These are phyloP conservation scores for Aphidius colemani DNA, from an alignment of 2,888 invertebrate species.

Conservation along the genomic window DNA sequence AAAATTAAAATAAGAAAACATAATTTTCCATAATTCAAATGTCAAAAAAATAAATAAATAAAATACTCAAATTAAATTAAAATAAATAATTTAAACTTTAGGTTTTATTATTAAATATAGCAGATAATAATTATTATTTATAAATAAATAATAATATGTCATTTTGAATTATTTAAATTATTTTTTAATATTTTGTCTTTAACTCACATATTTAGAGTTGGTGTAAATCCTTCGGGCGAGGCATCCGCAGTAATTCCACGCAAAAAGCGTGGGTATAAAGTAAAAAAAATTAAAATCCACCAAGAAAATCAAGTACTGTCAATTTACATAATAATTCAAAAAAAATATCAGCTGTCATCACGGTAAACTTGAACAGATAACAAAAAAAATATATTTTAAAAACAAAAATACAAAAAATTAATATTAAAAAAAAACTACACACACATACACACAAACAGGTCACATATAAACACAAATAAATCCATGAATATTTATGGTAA, in stretches of 20 bases:
- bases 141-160: not conserved
- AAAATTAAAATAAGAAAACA: no score
- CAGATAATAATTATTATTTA: no score
- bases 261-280: constrained; percentile 24
- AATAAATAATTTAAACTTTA: no score
- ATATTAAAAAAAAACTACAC: not conserved
- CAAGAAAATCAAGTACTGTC: constrained; percentile 6
- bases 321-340: constrained; percentile 25
- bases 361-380: not conserved
- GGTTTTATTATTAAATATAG: no score
- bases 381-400: not conserved
- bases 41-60: no score
- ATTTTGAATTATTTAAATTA: not conserved
- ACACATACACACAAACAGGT: constrained; percentile 10
- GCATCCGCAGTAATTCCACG: constrained; percentile 26
- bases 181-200: constrained; percentile 3
- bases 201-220: constrained; percentile 38
- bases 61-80: no score
- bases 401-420: not conserved
- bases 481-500: constrained; percentile 19
- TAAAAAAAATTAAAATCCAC: constrained; percentile 8
- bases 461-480: constrained; percentile 17
- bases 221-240: constrained; percentile 29
- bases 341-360: constrained; percentile 6
- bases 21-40: no score